Percentiles rank a stretch among this genome's conserved stretches.
Evolutionary conservation across 2,113 vertebrate genomes (phyloP).

Genomic region (Lates calcarifer): DNA sequence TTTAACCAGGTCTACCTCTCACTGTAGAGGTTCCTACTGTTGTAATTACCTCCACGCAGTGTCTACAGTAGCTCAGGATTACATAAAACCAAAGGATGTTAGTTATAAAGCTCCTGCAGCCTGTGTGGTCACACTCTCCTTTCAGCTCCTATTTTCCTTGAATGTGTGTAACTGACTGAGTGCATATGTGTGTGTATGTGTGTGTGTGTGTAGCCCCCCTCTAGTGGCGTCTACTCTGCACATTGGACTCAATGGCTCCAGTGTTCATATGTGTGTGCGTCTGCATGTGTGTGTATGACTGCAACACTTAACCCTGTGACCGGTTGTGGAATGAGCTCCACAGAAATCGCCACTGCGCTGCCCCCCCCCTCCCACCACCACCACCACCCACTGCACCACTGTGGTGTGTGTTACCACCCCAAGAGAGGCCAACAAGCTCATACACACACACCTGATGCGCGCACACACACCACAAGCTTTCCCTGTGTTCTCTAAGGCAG

Average conservation of each 20-base stretch:
- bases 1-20: neutral
- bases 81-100: constrained; percentile 47
- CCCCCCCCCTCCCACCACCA: constrained; percentile 6
- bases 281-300: constrained; percentile 75
- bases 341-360: constrained; percentile 66
- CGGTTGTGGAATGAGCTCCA: constrained; percentile 76
- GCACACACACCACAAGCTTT: constrained; percentile 55
- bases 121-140: constrained; percentile 76
- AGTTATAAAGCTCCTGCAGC: constrained; percentile 52
- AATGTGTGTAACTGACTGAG: constrained; percentile 42
- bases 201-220: constrained; percentile 49
- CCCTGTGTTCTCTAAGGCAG: constrained; percentile 49
- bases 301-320: constrained; percentile 83
- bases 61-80: constrained; percentile 36
- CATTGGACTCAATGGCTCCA: constrained; percentile 78
- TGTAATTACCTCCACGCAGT: constrained; percentile 19
- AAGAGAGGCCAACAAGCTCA: constrained; percentile 67
- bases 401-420: constrained; percentile 81
- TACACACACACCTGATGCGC: constrained; percentile 52
- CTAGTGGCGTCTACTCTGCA: constrained; percentile 70
- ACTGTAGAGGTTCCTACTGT: constrained; percentile 1
- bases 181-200: constrained; percentile 50
- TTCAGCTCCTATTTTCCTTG: constrained; percentile 50
- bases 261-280: constrained; percentile 73
- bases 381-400: constrained; percentile 13